Percentiles rank a stretch among this genome's conserved stretches.
Evolutionary conservation across 1,140 invertebrate genomes (phyloP).

Genomic region (Lordiphosa stackelbergi): DNA sequence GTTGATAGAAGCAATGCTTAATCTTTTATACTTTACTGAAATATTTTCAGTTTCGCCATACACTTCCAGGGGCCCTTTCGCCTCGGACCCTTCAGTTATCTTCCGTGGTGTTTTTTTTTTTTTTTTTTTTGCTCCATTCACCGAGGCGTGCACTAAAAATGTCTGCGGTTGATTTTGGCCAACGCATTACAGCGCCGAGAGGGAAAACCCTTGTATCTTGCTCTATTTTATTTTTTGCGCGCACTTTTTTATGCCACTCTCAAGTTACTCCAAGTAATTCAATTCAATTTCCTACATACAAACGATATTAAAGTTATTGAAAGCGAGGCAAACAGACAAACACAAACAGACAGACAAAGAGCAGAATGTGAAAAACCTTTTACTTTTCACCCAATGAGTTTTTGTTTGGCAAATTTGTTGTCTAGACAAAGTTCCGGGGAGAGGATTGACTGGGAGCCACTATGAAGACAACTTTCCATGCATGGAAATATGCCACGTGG

Average conservation of each 20-base stretch:
- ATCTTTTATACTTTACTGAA: not conserved
- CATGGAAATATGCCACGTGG: constrained; percentile 57
- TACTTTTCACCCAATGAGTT: constrained; percentile 33
- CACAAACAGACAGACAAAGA: constrained; percentile 24
- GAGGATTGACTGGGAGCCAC: constrained; percentile 1
- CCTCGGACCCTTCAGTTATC: not conserved
- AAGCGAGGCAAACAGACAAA: constrained; percentile 48
- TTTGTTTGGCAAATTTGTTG: constrained; percentile 53
- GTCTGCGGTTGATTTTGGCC: constrained; percentile 24
- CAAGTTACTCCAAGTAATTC: constrained; percentile 53
- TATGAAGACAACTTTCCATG: constrained; percentile 29
- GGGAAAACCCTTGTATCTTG: not conserved
- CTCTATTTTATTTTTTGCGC: not conserved
- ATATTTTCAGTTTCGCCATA: too few species aligned
- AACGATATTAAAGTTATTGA: constrained; percentile 64
- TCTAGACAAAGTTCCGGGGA: constrained; percentile 39
- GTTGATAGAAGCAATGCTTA: too few species aligned
- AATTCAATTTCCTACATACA: constrained; percentile 50
- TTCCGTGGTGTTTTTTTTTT: not conserved
- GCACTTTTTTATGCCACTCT: constrained; percentile 12
- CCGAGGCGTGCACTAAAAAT: constrained; percentile 23
- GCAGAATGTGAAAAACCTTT: constrained; percentile 53
- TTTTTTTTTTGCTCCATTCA: constrained; percentile 1
- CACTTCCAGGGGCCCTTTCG: not conserved
- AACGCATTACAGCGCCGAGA: not conserved